A percentile compares a stretch with the other conserved stretches of the same genome.
phyloP scores from a whole-genome alignment of 2,797 vertebrate genomes.

The Sebastes elongatus region DNA sequence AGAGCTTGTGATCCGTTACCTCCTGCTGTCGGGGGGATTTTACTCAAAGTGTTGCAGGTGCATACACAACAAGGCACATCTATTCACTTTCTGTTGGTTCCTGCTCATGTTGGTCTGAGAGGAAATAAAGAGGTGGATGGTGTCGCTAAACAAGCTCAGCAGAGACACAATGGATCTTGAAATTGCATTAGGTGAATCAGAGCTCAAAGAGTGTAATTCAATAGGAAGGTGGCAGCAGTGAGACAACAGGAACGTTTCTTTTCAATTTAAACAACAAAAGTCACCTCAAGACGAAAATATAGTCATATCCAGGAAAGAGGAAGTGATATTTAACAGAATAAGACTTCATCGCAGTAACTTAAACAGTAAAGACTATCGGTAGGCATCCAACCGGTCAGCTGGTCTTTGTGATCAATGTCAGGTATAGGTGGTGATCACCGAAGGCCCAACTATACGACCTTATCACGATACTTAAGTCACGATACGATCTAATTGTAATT shows the following conservation, averaged over 20 bases:
- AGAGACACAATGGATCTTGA: neutral
- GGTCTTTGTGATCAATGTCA: neutral
- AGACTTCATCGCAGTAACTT: neutral
- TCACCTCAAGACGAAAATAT: neutral
- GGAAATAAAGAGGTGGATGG: neutral
- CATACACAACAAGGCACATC: neutral
- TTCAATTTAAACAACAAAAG: neutral
- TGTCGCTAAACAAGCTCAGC: neutral
- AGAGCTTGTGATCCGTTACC: neutral
- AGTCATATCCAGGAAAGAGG: neutral
- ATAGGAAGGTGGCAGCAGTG: neutral
- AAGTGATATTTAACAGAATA: neutral
- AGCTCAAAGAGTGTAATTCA: neutral
- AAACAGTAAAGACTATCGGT: neutral
- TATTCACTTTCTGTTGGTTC: neutral
- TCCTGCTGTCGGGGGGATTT: neutral
- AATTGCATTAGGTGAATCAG: neutral
- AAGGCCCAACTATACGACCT: too few relatives aligned
- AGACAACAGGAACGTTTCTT: neutral
- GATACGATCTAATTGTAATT: too few relatives aligned
- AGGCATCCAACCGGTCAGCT: neutral
- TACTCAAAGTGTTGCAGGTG: neutral
- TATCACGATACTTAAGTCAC: too few relatives aligned
- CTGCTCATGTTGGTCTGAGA: neutral
- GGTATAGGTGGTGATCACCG: neutral